Conservation (phyloP, 1,140 invertebrate genomes). For the Stegodyphus mimosarum region DNA sequence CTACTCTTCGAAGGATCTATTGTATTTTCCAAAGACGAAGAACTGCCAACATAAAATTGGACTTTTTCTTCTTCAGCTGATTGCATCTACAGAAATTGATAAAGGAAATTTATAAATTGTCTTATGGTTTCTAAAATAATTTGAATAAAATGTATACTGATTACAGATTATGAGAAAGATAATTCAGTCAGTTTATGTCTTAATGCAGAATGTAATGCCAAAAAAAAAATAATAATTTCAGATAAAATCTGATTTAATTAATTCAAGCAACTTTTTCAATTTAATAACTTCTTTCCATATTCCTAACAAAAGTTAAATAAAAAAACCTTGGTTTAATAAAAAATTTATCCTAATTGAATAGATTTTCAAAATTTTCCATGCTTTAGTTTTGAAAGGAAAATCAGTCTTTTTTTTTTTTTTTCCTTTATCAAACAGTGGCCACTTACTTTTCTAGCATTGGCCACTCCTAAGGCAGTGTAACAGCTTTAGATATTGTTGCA, state of each 20-base stretch:
- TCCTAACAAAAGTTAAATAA: too few relatives aligned
- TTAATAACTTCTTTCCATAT: neutral
- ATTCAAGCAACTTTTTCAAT: neutral
- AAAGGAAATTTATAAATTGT: slow-evolving; percentile 1
- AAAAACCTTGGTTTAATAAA: too few relatives aligned
- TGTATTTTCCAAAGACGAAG: slow-evolving; percentile 30
- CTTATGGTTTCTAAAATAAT: neutral
- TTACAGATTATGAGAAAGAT: slow-evolving; percentile 12
- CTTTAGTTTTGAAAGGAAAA: too few relatives aligned
- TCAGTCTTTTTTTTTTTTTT: too few relatives aligned
- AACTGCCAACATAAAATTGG: slow-evolving; percentile 50
- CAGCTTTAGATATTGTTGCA: too few relatives aligned
- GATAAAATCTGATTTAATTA: neutral
- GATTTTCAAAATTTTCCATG: too few relatives aligned
- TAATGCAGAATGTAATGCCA: neutral
- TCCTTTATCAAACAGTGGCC: too few relatives aligned
- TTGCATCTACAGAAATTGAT: neutral
- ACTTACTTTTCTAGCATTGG: too few relatives aligned
- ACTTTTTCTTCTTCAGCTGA: slow-evolving; percentile 41
- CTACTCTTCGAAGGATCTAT: neutral
- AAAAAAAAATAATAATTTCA: too few relatives aligned
- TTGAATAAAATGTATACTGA: slow-evolving; percentile 1
- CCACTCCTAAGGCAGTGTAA: too few relatives aligned
- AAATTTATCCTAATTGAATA: too few relatives aligned
- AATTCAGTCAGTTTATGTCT: neutral